Conservation (phyloP, 1,140 invertebrate species). For the Oncopodura yosiiana region DNA sequence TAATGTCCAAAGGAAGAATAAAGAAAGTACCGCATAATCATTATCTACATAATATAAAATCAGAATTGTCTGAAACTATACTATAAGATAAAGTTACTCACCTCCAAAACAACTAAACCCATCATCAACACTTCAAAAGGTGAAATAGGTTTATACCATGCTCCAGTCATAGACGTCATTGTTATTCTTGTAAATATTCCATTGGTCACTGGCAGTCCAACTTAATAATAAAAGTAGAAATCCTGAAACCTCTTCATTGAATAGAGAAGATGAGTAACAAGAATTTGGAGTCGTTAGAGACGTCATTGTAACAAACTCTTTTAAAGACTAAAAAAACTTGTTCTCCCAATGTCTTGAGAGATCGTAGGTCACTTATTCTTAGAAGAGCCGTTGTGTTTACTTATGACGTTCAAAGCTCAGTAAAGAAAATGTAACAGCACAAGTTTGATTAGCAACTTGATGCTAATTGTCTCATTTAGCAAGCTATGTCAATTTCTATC, state of each 20-base stretch:
- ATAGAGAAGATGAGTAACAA: no score
- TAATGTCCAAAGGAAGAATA: constrained; percentile 16
- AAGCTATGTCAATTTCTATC: no score
- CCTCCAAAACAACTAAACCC: constrained; percentile 6
- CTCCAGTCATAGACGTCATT: constrained; percentile 17
- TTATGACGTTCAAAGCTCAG: no score
- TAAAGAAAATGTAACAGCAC: no score
- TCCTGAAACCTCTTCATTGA: no score
- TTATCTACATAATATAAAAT: constrained; percentile 2
- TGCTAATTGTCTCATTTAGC: no score
- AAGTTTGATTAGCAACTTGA: no score
- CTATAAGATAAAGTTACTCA: background rate
- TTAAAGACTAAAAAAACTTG: background rate
- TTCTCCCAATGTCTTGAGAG: background rate
- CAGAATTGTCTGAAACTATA: background rate
- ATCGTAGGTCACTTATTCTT: background rate
- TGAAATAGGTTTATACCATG: constrained; percentile 10
- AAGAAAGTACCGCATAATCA: constrained; percentile 18
- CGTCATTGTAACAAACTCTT: background rate
- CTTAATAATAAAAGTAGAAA: background rate
- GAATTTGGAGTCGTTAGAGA: no score
- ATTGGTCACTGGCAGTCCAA: background rate
- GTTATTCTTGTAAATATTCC: constrained; percentile 22
- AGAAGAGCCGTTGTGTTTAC: background rate
- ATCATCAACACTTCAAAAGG: constrained; percentile 12